Evolutionary conservation across 92 coral and sea anemone genomes (phyloP).

Genomic region (Galaxea fascicularis): DNA sequence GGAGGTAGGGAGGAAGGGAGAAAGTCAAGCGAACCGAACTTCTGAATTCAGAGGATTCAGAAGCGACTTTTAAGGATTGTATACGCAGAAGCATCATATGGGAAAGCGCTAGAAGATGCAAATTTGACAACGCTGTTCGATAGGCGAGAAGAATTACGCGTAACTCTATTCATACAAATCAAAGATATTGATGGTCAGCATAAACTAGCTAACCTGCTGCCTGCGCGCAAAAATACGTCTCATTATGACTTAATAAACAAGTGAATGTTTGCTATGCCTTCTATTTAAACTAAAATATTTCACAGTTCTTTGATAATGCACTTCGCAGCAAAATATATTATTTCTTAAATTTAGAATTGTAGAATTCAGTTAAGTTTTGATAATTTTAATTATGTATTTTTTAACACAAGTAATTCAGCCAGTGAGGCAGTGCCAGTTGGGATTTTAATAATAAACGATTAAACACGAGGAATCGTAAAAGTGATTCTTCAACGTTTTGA

Average conservation of each 20-base stretch:
- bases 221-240: conserved; percentile 20
- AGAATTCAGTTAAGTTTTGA: too few species aligned
- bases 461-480: too few species aligned
- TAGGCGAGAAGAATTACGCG: conserved; percentile 28
- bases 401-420: background rate
- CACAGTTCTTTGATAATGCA: too few species aligned
- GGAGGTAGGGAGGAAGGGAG: too few species aligned
- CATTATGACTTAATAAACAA: conserved; percentile 8
- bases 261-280: conserved; percentile 7
- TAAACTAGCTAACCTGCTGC: conserved; percentile 38
- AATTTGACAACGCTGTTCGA: conserved; percentile 36
- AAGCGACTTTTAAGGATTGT: conserved; percentile 21
- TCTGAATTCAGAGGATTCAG: background rate
- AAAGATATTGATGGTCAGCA: conserved; percentile 37
- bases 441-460: too few species aligned
- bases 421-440: too few species aligned
- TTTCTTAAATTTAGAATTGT: too few species aligned
- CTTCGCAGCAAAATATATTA: too few species aligned
- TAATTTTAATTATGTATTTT: background rate
- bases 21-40: too few species aligned
- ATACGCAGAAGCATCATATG: conserved; percentile 44
- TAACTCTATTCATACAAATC: conserved; percentile 23
- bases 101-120: conserved; percentile 48
- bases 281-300: too few species aligned
- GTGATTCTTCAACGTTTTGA: too few species aligned